Base-by-base conservation (phyloP, 2,113 vertebrate genomes). In the Urocitellus parryii region DNA sequence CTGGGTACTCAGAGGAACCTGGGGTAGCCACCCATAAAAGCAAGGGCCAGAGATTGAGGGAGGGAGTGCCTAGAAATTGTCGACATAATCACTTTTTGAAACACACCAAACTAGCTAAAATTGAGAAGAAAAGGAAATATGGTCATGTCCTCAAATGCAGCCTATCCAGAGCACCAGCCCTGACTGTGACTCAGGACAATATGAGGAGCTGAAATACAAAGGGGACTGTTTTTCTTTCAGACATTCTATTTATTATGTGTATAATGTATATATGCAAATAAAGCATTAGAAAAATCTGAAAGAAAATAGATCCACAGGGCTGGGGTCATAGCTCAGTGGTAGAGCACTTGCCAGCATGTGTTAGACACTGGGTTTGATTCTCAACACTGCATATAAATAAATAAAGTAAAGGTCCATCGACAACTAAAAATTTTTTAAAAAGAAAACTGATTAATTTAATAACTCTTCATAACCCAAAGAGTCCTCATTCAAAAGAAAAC, bases 401-500 rank as follows among this genome's bases (percentile, higher is more conserved):
- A 58, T 58, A 58, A 58, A 58, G 7, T 58, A 58, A 58, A 58
- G 56, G 56, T 58, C 56, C 20, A 58, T 58, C 2, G 20, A 58
- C 56, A 58, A 58, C 18, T 58, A 58, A 22, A 58, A 58, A 45
- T 45, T 45, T 42, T 42, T 42, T 53, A 17, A 17, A 53, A 65
- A 14, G 45, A 78, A 92, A 87, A 81, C 13, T 88, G 51, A 4
- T 11, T 82, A 92, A 22, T 22, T 90, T 61, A 80, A 42, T 84
- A 72, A 93, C 18, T 88, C 73, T 82, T 39, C 78, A 78, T 73
- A 77, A 65, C 11, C 4, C 63, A 78, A 67, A 68, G 48, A 45
- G 78, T 68, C 29, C 70, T 39, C 87, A 88, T 78, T 86, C 27
- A 78, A 89, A 82, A 88, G 72, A 42, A 85, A 87, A 79, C 88